These are phyloP conservation scores for Natator depressus DNA, from an alignment of 2,113 vertebrate species.

Conservation along the genomic window DNA sequence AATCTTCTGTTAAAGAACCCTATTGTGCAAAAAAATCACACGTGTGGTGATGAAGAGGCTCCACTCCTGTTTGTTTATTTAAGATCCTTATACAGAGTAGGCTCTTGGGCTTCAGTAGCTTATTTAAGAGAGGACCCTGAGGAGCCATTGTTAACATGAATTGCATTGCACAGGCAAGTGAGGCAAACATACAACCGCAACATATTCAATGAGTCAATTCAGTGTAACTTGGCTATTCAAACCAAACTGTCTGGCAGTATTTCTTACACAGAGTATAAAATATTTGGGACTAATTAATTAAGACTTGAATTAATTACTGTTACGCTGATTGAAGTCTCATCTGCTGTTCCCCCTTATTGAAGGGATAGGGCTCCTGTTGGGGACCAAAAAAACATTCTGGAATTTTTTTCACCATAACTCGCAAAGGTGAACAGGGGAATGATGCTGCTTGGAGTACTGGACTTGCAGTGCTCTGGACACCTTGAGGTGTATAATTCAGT, in stretches of 20 bases:
- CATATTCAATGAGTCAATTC: neutral
- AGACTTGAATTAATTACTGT: slow-evolving; percentile 7
- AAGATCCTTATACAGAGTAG: neutral
- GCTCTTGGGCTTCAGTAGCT: neutral
- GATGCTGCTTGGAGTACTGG: neutral
- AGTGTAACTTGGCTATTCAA: neutral
- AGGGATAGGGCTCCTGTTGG: neutral
- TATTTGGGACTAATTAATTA: neutral
- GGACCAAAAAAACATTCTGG: neutral
- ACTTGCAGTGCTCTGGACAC: neutral
- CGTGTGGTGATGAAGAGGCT: neutral
- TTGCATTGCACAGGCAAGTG: neutral
- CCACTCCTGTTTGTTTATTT: neutral
- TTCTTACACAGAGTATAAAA: neutral
- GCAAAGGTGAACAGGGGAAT: neutral
- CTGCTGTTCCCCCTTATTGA: neutral
- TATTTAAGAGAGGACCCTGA: neutral
- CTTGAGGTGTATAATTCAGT: neutral
- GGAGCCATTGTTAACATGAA: neutral
- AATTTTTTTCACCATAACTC: neutral
- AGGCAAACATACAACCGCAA: neutral
- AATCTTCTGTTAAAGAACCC: neutral
- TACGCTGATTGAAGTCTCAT: neutral
- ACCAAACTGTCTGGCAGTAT: neutral
- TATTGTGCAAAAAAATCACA: slow-evolving; percentile 1